Percentiles rank a stretch among this genome's conserved stretches.
Conservation (phyloP, 2,888 invertebrate genomes). For the Lamproptera curius region DNA sequence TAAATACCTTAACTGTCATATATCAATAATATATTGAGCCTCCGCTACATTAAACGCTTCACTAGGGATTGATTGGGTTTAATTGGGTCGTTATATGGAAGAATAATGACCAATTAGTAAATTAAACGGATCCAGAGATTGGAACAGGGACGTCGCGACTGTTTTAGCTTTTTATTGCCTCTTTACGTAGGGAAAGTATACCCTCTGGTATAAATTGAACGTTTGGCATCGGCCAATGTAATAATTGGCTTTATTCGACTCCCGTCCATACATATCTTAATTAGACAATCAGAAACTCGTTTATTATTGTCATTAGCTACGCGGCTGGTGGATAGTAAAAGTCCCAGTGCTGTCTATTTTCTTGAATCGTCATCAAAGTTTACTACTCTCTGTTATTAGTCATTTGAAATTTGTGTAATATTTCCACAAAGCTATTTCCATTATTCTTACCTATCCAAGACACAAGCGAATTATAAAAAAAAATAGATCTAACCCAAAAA, state of each 20-base stretch:
- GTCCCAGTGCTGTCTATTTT: too few species aligned
- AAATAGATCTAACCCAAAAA: constrained; percentile 47
- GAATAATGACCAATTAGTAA: constrained; percentile 70
- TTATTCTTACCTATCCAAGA: too few species aligned
- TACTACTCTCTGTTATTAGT: too few species aligned
- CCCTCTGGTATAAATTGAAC: constrained; percentile 29
- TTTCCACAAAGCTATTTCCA: too few species aligned
- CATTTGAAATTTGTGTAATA: too few species aligned
- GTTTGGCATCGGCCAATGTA: too few species aligned
- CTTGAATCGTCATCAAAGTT: too few species aligned
- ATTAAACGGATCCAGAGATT: constrained; percentile 55
- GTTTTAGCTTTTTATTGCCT: constrained; percentile 43
- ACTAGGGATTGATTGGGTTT: constrained; percentile 67
- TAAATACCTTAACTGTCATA: constrained; percentile 54
- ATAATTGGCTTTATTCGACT: too few species aligned
- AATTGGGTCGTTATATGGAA: constrained; percentile 66
- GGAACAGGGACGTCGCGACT: constrained; percentile 43
- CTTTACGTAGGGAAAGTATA: constrained; percentile 25
- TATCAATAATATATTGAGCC: constrained; percentile 48
- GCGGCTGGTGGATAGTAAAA: too few species aligned
- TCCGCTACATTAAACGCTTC: constrained; percentile 54
- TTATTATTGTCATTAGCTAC: too few species aligned
- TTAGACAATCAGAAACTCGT: too few species aligned
- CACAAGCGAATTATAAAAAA: constrained; percentile 4
- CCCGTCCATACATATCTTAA: too few species aligned